Evolutionary conservation across 1,140 invertebrate genomes (phyloP), one percentile per base, ranked within the genome.

Genomic region (Oppia nitens): DNA sequence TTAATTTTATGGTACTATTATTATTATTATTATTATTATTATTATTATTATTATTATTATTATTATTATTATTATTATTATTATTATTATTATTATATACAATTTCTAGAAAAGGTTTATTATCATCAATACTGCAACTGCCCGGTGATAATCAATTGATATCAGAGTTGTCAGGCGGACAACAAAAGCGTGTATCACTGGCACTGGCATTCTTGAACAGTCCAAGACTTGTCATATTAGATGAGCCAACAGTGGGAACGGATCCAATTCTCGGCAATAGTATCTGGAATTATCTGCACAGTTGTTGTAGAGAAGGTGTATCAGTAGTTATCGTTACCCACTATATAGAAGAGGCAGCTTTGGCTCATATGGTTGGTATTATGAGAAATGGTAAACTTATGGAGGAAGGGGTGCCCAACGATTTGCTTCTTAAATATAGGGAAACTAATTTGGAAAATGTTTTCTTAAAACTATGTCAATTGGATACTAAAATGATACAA

Each of bases 191-290:
- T 61, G 87, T 92, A 0, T 92, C 87, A 6, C 89, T 96, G 67
- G 88, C 89, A 1, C 83, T 89, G 21, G 89, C 90, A 2, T 74
- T 96, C 4, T 83, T 95, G 76, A 88, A 94, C 66, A 85, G 88
- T 72, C 90, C 91, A 0, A 84, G 91, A 70, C 76, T 95, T 17
- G 73, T 96, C n/a, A 92, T 96, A 68, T 76, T 96, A 17, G 91
- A 95, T 69, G 91, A 95, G 70, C 91, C 90, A 0, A 94, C 91
- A 0, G 90, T 94, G 25, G 88, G 88, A 21, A 84, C 92, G 26
- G 88, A 93, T 75, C 88, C 88, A 0, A 71, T 91, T 24, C 76
- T 91, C 2, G 77, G 92, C 63, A 84, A 91, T 70, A 86, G 79
- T 26, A 91, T 93, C 66, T 93, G 87, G 87, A 84, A 86, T 64